phyloP scores from a whole-genome alignment of 1,140 invertebrate species.

The Penaeus chinensis region DNA sequence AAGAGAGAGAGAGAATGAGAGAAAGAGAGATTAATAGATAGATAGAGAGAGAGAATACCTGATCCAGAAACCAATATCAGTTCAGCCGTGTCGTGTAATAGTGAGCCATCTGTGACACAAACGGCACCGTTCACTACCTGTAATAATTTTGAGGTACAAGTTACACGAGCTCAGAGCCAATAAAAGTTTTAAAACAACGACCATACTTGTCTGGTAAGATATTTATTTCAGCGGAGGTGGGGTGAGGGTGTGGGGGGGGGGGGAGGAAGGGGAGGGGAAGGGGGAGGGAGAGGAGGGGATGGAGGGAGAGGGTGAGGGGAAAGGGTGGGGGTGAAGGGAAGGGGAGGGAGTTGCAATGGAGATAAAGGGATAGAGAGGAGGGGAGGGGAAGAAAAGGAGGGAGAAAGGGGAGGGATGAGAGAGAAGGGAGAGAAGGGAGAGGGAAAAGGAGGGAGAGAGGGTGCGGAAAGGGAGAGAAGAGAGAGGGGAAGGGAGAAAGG shows the following conservation, averaged over 20 bases:
- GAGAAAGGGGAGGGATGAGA: not conserved
- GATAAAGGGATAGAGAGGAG: not conserved
- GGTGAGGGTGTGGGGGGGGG: not conserved
- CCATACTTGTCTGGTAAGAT: too few species aligned
- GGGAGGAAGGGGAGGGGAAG: not conserved
- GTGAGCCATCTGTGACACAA: too few species aligned
- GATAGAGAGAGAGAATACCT: not conserved
- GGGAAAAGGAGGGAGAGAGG: not conserved
- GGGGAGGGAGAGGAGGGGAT: not conserved
- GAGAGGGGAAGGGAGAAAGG: not conserved
- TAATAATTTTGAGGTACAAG: too few species aligned
- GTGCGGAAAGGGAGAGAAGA: not conserved
- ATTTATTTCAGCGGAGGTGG: not conserved
- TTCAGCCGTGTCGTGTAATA: too few species aligned
- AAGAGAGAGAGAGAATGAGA: conserved; percentile 4
- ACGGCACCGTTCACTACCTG: too few species aligned
- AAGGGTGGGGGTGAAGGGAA: not conserved
- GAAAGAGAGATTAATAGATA: not conserved
- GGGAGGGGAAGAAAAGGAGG: conserved; percentile 9
- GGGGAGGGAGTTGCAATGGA: not conserved
- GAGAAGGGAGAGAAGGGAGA: not conserved
- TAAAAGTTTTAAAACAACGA: too few species aligned
- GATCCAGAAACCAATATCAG: too few species aligned
- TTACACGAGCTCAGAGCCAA: too few species aligned
- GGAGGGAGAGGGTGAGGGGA: too few species aligned